Percentiles rank a stretch among this genome's conserved stretches.
These are phyloP conservation scores for Beris chalybata DNA, from an alignment of 2,888 invertebrate species.

Conservation along the genomic window DNA sequence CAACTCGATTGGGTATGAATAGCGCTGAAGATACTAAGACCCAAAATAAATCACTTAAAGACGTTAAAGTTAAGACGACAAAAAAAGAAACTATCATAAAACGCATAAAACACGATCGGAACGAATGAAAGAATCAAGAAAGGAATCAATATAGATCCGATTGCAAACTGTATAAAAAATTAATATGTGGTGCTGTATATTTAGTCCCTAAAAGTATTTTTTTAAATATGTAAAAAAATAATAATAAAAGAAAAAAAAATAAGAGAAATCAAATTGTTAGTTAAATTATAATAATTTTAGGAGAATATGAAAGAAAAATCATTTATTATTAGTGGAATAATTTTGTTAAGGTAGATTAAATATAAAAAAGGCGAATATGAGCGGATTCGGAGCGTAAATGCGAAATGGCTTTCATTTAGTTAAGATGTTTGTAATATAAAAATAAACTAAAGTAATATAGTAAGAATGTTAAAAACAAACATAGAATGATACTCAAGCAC, in stretches of 20 bases:
- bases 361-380: background rate
- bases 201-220: conserved; percentile 37
- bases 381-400: background rate
- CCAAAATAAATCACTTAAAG: no score
- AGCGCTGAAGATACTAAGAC: no score
- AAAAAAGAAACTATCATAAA: no score
- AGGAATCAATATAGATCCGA: no score
- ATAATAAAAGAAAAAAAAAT: conserved; percentile 5
- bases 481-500: conserved; percentile 19
- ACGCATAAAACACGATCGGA: no score
- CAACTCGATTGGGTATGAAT: background rate
- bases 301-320: conserved; percentile 5
- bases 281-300: background rate
- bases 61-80: no score
- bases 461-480: background rate
- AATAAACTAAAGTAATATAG: conserved; percentile 3
- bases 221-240: conserved; percentile 23
- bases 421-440: background rate
- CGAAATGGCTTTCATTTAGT: background rate
- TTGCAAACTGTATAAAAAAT: conserved; percentile 13
- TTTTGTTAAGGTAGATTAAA: background rate
- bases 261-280: conserved; percentile 2
- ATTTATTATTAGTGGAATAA: background rate
- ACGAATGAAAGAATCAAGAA: no score
- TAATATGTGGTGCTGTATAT: conserved; percentile 39